These are phyloP conservation scores for Thinocorus orbignyianus DNA, from an alignment of 2,113 vertebrate species.

Conservation along the genomic window DNA sequence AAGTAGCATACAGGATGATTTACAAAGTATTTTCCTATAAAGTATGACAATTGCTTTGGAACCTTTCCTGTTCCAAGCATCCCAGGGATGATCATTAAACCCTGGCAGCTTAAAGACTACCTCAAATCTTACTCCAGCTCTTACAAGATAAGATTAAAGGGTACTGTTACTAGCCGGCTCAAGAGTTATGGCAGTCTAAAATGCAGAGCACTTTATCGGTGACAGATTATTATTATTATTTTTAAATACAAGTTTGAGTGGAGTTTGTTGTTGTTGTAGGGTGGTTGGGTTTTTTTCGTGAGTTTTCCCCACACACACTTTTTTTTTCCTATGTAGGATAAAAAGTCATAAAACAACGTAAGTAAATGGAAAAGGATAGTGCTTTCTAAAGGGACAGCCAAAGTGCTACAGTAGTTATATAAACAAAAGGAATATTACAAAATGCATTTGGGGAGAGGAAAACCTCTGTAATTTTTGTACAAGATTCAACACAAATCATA, in stretches of 20 bases:
- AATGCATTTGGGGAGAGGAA: neutral
- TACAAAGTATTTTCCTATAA: neutral
- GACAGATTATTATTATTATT: neutral
- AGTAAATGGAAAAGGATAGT: neutral
- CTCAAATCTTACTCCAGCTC: neutral
- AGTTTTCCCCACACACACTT: too few relatives aligned
- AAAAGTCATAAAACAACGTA: neutral
- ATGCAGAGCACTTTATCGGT: neutral
- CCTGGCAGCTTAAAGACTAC: neutral
- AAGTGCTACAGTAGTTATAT: neutral
- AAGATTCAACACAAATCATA: neutral
- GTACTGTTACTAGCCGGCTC: neutral
- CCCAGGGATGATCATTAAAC: neutral
- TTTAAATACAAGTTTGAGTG: neutral
- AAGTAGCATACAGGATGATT: neutral
- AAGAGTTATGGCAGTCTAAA: neutral
- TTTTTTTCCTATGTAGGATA: fast-evolving
- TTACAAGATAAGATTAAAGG: neutral
- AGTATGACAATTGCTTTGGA: neutral
- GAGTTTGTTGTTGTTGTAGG: fast-evolving
- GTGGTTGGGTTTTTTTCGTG: fast-evolving
- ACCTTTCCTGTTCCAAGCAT: neutral
- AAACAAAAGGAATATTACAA: neutral
- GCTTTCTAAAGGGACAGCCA: neutral
- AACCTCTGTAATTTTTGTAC: neutral